A percentile compares a stretch with the other conserved stretches of the same genome.
Conservation (phyloP, 2,888 invertebrate species). For the Odontomyia ornata region DNA sequence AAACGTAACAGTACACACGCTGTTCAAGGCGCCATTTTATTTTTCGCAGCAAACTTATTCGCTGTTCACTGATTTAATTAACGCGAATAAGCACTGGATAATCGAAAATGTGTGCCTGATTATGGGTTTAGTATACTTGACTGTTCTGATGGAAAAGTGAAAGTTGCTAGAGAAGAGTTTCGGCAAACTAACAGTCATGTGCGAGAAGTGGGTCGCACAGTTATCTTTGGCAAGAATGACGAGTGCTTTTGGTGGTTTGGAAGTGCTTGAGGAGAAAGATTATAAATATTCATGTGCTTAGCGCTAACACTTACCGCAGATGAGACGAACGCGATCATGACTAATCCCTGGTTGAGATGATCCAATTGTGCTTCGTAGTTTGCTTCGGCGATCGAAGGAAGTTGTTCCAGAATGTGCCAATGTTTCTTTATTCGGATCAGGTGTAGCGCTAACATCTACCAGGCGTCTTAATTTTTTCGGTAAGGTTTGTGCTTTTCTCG, state of each 20-base stretch:
- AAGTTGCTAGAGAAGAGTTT: background rate
- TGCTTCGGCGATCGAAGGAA: conserved; percentile 45
- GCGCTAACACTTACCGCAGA: conserved; percentile 2
- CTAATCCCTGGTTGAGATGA: background rate
- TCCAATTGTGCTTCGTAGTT: conserved; percentile 47
- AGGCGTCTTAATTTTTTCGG: conserved; percentile 40
- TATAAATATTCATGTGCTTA: background rate
- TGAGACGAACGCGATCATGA: conserved; percentile 17
- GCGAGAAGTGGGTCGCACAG: background rate
- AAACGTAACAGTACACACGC: background rate
- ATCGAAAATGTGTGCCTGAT: background rate
- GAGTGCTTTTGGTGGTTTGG: background rate
- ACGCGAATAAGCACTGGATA: background rate
- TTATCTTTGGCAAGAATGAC: background rate
- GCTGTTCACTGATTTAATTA: conserved; percentile 6
- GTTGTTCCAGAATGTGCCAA: background rate
- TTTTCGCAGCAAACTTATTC: background rate
- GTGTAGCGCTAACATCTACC: background rate
- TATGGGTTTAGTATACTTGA: background rate
- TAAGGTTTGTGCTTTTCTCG: conserved; percentile 39
- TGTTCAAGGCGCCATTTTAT: background rate
- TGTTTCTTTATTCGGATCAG: background rate
- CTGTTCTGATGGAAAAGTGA: background rate
- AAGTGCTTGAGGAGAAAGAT: background rate
- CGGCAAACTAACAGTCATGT: background rate